These are phyloP conservation scores for Cinclus cinclus DNA, from an alignment of 2,113 vertebrate genomes.

Conservation along the genomic window DNA sequence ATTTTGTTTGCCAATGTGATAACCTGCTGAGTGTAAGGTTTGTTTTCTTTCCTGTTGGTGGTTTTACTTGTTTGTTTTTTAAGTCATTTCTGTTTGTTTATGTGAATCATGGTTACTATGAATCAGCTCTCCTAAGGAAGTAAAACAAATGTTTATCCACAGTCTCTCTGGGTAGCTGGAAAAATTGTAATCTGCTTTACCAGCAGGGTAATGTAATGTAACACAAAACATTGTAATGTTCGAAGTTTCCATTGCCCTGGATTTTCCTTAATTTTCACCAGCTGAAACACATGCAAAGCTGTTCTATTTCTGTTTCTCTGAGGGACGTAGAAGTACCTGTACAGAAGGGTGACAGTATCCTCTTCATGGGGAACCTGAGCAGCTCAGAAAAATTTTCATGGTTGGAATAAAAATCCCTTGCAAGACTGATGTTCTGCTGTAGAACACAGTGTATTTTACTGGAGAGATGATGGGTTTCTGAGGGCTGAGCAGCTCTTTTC, in stretches of 20 bases:
- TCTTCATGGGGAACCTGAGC: neutral
- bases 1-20: neutral
- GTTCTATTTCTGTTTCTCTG: neutral
- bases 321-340: neutral
- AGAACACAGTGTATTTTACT: neutral
- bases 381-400: neutral
- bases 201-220: neutral
- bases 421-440: neutral
- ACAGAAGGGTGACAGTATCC: neutral
- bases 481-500: neutral
- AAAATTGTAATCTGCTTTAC: constrained; percentile 22
- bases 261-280: neutral
- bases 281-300: neutral
- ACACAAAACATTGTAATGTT: neutral
- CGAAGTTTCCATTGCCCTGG: neutral
- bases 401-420: neutral
- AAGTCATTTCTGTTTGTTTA: neutral
- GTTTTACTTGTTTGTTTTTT: neutral
- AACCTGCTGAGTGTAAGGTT: neutral
- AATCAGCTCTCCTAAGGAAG: constrained; percentile 20
- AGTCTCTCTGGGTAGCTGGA: neutral
- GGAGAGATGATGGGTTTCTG: neutral
- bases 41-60: neutral
- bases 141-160: constrained; percentile 31
- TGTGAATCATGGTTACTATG: constrained; percentile 25